Base-by-base conservation (phyloP, 1,140 invertebrate species). In the Mercenaria mercenaria region DNA sequence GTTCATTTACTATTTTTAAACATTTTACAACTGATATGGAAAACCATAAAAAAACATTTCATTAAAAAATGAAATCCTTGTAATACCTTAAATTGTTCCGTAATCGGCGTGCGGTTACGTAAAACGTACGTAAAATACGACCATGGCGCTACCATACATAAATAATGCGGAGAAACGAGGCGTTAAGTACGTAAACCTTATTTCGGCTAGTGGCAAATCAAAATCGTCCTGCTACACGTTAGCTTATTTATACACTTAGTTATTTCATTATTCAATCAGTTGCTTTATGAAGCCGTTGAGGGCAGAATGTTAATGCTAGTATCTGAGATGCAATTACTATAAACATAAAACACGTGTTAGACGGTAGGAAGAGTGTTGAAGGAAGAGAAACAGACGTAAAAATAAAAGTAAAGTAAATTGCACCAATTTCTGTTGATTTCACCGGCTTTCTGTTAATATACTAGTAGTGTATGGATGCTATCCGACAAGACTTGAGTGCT, bases 261-360 rank as follows among this genome's bases (percentile, higher is more conserved):
- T 72, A 37, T 39, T 72, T 72, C 67, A 72, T 72, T 72, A 39
- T 39, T 41, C 11, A 72, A 72, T 72, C 37, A 72, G 67, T 41
- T 72, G 6, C 15, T 18, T 18, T 72, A n/a, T 20, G 26, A 2
- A 41, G 20, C 37, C 18, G 15, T 32, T 20, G 32, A 20, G 32
- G 67, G 34, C 37, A 72, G 39, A 34, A 41, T 6, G 15, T 18
- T 72, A 72, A 37, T 72, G 4, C 1, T 23, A n/a, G 18, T 18
- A 29, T 72, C 15, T 29, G 3, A 23, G 67, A 39, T 39, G 67
- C 26, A 39, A 15, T 39, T 23, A 29, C 32, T 4, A 0, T 37
- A 41, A 72, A 39, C 37, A 72, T 72, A 39, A 72, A 37, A 41
- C 67, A 72, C 37, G 1, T 37, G 34, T 39, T 20, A 72, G 18